phyloP scores from a whole-genome alignment of 1,140 invertebrate species.

The Panagrolaimus sp. region DNA sequence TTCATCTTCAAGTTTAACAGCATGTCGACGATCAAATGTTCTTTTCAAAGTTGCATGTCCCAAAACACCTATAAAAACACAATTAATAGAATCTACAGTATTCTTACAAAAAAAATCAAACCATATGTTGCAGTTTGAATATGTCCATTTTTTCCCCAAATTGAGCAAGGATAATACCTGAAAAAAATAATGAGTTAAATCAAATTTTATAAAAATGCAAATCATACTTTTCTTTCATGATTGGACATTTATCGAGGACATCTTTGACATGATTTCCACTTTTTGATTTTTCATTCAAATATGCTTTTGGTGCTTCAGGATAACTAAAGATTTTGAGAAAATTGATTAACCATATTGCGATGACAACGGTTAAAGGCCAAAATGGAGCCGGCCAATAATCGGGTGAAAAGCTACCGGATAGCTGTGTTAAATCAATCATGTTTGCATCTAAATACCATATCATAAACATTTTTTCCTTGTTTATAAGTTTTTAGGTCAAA shows the following conservation, averaged over 20 bases:
- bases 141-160: slow-evolving; percentile 90
- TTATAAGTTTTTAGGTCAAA: too few species aligned
- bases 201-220: background rate
- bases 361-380: slow-evolving; percentile 8
- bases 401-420: background rate
- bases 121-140: slow-evolving; percentile 69
- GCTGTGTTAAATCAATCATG: slow-evolving; percentile 8
- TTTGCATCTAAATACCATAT: slow-evolving; percentile 3
- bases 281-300: slow-evolving; percentile 27
- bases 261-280: slow-evolving; percentile 29
- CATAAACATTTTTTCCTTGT: too few species aligned
- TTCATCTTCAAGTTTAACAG: slow-evolving; percentile 71
- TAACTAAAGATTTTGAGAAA: slow-evolving; percentile 41
- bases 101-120: too few species aligned
- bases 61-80: too few species aligned
- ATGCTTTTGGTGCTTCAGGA: slow-evolving; percentile 42
- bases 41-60: slow-evolving; percentile 77
- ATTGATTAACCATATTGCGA: slow-evolving; percentile 24
- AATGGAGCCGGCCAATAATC: slow-evolving; percentile 3
- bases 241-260: slow-evolving; percentile 38
- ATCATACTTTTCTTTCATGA: slow-evolving; percentile 43
- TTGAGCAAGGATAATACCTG: slow-evolving; percentile 79
- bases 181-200: slow-evolving; percentile 58
- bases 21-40: slow-evolving; percentile 73
- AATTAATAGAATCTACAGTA: too few species aligned